Evolutionary conservation across 2,797 vertebrate species (phyloP).

Genomic region (Sebastes trivittatus): DNA sequence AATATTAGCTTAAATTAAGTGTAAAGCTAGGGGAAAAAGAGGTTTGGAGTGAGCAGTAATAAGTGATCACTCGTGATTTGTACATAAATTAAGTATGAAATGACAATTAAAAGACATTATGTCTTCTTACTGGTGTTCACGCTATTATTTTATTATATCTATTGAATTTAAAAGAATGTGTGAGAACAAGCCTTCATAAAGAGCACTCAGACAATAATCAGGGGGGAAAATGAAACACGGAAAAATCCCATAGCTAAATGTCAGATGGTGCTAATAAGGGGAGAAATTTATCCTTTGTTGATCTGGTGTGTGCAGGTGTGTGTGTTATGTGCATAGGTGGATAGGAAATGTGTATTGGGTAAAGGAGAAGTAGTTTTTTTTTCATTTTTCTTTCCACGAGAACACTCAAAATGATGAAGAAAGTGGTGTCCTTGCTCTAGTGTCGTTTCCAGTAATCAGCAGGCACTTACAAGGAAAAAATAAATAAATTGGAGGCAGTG

Average conservation of each 20-base stretch:
- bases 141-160: conserved; percentile 8
- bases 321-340: background rate
- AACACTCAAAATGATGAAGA: background rate
- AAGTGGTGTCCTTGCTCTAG: conserved; percentile 4
- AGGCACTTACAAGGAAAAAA: background rate
- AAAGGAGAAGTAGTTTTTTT: conserved; percentile 3
- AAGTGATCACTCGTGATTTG: background rate
- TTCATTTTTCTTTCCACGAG: conserved; percentile 18
- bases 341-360: background rate
- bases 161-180: conserved; percentile 23
- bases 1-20: background rate
- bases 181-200: conserved; percentile 43
- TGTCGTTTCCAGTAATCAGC: conserved; percentile 4
- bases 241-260: conserved; percentile 65
- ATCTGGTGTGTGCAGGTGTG: conserved; percentile 9
- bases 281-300: conserved; percentile 52
- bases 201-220: conserved; percentile 46
- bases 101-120: background rate
- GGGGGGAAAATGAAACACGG: conserved; percentile 39
- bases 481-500: background rate
- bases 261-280: conserved; percentile 68
- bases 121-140: background rate
- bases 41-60: background rate
- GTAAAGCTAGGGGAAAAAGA: background rate
- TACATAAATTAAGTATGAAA: background rate